Conservation (phyloP, 2,113 vertebrate genomes). For the Mustelus asterias region DNA sequence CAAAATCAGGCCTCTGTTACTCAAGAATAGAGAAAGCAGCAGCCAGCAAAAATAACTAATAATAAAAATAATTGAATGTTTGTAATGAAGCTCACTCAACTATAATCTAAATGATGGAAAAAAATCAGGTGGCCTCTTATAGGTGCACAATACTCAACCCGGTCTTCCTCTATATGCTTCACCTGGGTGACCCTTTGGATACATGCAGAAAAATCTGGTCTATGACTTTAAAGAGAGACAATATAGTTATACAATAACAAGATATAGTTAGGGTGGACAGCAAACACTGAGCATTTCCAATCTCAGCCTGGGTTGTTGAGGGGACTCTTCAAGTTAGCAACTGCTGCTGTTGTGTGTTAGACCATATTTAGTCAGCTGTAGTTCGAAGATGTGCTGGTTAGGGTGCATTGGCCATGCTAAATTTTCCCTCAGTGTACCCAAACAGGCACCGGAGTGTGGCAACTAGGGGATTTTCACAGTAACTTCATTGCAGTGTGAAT, state of each 20-base stretch:
- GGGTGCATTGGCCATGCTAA: too few relatives aligned
- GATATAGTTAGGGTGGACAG: neutral
- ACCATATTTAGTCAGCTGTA: neutral
- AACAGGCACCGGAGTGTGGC: too few relatives aligned
- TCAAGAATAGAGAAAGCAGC: conserved; percentile 24
- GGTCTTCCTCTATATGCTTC: neutral
- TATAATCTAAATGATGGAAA: neutral
- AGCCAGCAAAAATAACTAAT: neutral
- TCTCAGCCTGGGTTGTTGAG: neutral
- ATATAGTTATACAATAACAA: neutral
- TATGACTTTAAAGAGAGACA: neutral
- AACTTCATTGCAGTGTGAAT: too few relatives aligned
- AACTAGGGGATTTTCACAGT: too few relatives aligned
- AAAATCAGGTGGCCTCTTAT: neutral
- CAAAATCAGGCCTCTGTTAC: conserved; percentile 36
- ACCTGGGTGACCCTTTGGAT: neutral
- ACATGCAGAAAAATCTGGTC: neutral
- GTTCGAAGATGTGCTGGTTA: too few relatives aligned
- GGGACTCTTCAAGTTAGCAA: neutral
- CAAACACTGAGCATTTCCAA: neutral
- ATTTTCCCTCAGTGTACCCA: too few relatives aligned
- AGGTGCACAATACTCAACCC: neutral
- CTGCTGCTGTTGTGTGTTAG: neutral
- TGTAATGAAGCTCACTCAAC: neutral
- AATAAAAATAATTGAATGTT: neutral